These are phyloP conservation scores for Serripes groenlandicus DNA, from an alignment of 2,888 invertebrate genomes.

Conservation along the genomic window DNA sequence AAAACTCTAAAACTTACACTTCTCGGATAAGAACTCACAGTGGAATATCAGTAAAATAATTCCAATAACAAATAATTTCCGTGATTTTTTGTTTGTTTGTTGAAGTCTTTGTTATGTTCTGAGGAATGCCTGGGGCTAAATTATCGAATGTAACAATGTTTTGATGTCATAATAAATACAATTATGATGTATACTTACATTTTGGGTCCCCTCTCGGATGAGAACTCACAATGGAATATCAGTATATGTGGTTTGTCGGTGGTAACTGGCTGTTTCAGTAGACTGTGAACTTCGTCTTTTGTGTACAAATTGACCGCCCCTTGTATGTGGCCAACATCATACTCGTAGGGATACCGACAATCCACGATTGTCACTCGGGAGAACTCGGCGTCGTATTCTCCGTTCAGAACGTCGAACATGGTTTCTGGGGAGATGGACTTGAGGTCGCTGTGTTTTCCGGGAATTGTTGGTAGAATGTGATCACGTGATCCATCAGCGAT, in stretches of 20 bases:
- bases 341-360: constrained; percentile 60
- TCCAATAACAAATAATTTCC: no score
- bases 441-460: constrained; percentile 78
- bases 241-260: constrained; percentile 57
- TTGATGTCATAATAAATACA: no score
- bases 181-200: constrained; percentile 42
- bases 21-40: no score
- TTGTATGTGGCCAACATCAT: constrained; percentile 53
- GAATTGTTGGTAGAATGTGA: constrained; percentile 75
- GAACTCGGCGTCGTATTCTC: constrained; percentile 29
- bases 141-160: no score
- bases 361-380: constrained; percentile 45
- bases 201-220: constrained; percentile 63
- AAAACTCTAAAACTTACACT: no score
- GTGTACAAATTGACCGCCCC: constrained; percentile 59
- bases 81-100: no score
- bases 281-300: constrained; percentile 48
- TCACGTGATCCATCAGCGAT: constrained; percentile 59
- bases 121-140: no score
- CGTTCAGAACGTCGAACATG: constrained; percentile 40
- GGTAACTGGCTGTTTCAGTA: constrained; percentile 27
- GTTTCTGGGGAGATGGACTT: constrained; percentile 78
- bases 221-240: constrained; percentile 65
- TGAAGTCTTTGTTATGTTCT: no score
- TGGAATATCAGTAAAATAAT: no score